Base-by-base conservation (phyloP, 2,797 vertebrate species). In the Gastrophryne carolinensis region DNA sequence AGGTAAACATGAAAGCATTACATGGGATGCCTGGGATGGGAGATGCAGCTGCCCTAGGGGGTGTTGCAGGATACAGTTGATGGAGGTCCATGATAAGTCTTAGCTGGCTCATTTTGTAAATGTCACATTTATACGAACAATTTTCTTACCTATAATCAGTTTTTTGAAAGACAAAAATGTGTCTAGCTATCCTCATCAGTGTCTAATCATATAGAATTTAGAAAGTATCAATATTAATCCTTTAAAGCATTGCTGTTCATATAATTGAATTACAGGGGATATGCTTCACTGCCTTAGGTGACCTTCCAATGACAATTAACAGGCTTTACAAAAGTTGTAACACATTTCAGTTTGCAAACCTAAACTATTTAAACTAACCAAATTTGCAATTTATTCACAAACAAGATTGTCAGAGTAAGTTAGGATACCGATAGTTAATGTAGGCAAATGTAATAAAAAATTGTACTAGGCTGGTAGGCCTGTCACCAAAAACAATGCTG, bases 331-430 rank as follows among this genome's bases (percentile, higher is more conserved):
- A 57, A 57, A 57, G 54, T 57, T 41, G 26, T 39, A n/a, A 39
- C 12, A 35, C 3, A 9, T 27, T 54, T 54, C 11, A 6, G 23
- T 54, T 41, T 5, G 15, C n/a, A 69, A 21, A 41, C n/a, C 21
- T 69, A 5, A 37, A 54, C 26, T 56, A 68, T 39, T n/a, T 39
- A 29, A 41, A 21, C 24, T 26, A 24, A 52, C 17, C 50, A 54
- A 24, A 54, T 68, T 35, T 56, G n/a, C 30, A 56, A 56, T 69
- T 56, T 29, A 56, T 56, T 69, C 24, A 56, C 26, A 41, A 57
- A 56, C n/a, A 21, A 27, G 30, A 27, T 56, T 34, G 53, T 68
- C 35, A 56, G 37, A 41, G n/a, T 27, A 41, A 19, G n/a, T 41
- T 32, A 10, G 17, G 19, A 21, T 54, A 47, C 30, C 66, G 47